These are phyloP conservation scores for Anthopleura sola DNA, from an alignment of 64 coral and sea anemone genomes.

Conservation along the genomic window DNA sequence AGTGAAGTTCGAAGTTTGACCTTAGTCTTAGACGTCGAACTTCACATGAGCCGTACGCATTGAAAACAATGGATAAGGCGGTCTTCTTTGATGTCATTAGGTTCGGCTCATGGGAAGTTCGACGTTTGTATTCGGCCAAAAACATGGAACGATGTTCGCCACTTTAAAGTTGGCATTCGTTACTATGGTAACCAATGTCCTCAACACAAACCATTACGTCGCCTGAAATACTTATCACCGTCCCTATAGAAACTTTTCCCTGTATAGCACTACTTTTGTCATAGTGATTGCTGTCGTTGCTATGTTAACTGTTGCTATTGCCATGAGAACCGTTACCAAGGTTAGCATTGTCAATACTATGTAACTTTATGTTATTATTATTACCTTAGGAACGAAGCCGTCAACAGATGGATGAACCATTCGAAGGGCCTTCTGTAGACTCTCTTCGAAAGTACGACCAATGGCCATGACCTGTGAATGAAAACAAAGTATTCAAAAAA, in stretches of 20 bases:
- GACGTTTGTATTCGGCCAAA: too few relatives aligned
- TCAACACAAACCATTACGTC: too few relatives aligned
- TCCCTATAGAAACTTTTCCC: too few relatives aligned
- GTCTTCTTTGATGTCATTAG: too few relatives aligned
- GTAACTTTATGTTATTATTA: not conserved
- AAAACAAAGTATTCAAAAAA: not conserved
- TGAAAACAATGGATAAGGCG: too few relatives aligned
- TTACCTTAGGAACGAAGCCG: slow-evolving; percentile 89
- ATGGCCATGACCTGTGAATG: slow-evolving; percentile 84
- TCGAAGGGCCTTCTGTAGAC: slow-evolving; percentile 90
- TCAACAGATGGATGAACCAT: slow-evolving; percentile 98
- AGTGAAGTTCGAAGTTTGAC: too few relatives aligned
- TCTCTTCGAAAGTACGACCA: slow-evolving; percentile 97
- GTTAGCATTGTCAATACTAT: not conserved
- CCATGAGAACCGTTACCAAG: not conserved
- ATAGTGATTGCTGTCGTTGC: not conserved
- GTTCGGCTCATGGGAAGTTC: too few relatives aligned
- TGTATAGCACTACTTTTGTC: too few relatives aligned
- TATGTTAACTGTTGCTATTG: not conserved
- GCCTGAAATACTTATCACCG: too few relatives aligned
- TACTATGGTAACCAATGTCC: not conserved
- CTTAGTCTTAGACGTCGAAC: too few relatives aligned
- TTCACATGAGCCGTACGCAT: too few relatives aligned
- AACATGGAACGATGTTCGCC: too few relatives aligned
- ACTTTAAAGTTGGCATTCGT: not conserved